Evolutionary conservation across 2,888 invertebrate species (phyloP).

Genomic region (Ditylenchus weischeri): DNA sequence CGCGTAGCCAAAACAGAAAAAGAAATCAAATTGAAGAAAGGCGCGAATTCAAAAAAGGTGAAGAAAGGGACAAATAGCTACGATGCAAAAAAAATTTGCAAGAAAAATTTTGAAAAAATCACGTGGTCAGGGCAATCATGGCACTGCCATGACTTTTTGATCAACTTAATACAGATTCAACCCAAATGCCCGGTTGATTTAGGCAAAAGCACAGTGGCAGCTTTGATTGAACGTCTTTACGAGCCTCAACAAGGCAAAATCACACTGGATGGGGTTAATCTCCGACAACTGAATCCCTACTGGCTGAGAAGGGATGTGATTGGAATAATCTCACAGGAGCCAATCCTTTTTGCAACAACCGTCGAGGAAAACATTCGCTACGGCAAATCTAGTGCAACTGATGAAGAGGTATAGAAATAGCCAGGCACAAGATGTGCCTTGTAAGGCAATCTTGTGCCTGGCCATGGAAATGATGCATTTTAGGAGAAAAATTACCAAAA

Average conservation of each 20-base stretch:
- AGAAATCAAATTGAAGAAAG: no score
- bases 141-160: no score
- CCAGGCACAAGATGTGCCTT: neutral
- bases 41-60: no score
- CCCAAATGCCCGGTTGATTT: neutral
- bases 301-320: slow-evolving; percentile 76
- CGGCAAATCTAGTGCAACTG: slow-evolving; percentile 67
- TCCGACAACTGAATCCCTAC: slow-evolving; percentile 71
- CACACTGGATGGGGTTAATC: slow-evolving; percentile 73
- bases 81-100: no score
- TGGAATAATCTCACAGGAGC: slow-evolving; percentile 66
- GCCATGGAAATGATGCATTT: neutral
- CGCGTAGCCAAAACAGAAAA: no score
- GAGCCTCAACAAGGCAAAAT: slow-evolving; percentile 73
- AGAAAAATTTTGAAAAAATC: no score
- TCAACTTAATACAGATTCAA: no score
- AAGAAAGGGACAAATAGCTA: no score
- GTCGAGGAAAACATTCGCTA: slow-evolving; percentile 91
- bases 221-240: slow-evolving; percentile 83
- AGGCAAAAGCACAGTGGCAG: slow-evolving; percentile 84
- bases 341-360: slow-evolving; percentile 83
- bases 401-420: slow-evolving; percentile 62
- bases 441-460: neutral
- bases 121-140: no score
- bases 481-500: neutral